phyloP scores from a whole-genome alignment of 2,113 vertebrate genomes.

The Myotis yumanensis region DNA sequence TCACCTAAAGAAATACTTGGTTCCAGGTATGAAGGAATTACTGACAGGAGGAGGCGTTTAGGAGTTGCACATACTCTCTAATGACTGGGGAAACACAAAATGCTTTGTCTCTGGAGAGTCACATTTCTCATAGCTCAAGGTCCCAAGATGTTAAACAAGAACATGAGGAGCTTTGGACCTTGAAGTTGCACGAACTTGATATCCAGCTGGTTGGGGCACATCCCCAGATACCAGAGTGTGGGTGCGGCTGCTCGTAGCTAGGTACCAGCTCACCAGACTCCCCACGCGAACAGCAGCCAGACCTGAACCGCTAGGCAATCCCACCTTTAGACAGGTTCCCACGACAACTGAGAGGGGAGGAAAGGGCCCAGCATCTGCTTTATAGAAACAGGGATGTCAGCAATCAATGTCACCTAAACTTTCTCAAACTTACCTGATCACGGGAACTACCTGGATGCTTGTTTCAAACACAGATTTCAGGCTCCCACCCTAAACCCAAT shows the following conservation, averaged over 20 bases:
- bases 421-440: neutral
- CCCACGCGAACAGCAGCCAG: neutral
- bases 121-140: neutral
- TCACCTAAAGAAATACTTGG: constrained; percentile 24
- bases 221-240: neutral
- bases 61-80: neutral
- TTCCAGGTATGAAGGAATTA: neutral
- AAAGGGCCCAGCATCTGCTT: neutral
- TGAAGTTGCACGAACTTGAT: neutral
- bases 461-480: neutral
- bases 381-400: neutral
- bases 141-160: neutral
- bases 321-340: neutral
- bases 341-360: neutral
- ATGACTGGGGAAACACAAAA: neutral
- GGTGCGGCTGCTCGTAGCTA: neutral
- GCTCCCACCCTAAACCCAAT: neutral
- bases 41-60: neutral
- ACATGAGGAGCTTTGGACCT: neutral
- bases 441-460: neutral
- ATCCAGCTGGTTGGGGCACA: neutral
- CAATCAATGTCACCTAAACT: neutral
- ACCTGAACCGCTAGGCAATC: neutral
- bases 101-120: neutral
- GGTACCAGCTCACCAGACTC: neutral